Evolutionary conservation across 2,797 vertebrate genomes (phyloP).

Genomic region (Rhadinocentrus ornatus): DNA sequence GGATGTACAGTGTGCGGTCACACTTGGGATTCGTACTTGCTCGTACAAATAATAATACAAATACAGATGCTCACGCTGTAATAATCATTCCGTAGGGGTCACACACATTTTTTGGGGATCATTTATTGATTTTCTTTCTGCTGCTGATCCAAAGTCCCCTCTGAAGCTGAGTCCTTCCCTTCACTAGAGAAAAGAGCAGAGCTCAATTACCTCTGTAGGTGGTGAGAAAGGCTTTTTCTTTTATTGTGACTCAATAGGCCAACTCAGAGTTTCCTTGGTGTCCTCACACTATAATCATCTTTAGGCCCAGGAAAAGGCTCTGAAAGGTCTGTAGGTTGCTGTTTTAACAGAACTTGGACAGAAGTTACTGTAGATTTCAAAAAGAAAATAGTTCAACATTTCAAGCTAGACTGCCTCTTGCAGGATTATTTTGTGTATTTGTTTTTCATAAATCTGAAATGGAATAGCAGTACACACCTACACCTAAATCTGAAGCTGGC

Average conservation of each 20-base stretch:
- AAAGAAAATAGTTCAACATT: neutral
- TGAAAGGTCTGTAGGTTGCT: conserved; percentile 6
- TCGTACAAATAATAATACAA: conserved; percentile 34
- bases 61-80: conserved; percentile 43
- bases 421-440: neutral
- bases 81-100: conserved; percentile 41
- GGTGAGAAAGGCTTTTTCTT: conserved; percentile 28
- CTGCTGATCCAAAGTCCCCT: conserved; percentile 24
- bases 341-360: conserved; percentile 8
- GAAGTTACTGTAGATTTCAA: neutral
- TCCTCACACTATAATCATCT: neutral
- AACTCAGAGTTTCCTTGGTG: neutral
- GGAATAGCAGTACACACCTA: neutral
- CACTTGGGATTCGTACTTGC: conserved; percentile 7
- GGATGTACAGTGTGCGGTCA: conserved; percentile 15
- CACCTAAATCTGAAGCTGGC: neutral
- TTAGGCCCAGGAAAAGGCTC: neutral
- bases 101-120: conserved; percentile 26
- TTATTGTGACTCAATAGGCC: neutral
- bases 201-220: conserved; percentile 24
- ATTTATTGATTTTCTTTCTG: conserved; percentile 34
- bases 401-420: neutral
- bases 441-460: neutral
- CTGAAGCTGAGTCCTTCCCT: conserved; percentile 19
- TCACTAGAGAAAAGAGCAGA: conserved; percentile 20